These are phyloP conservation scores for Cosmia pyralina DNA, from an alignment of 2,888 invertebrate species.

Conservation along the genomic window DNA sequence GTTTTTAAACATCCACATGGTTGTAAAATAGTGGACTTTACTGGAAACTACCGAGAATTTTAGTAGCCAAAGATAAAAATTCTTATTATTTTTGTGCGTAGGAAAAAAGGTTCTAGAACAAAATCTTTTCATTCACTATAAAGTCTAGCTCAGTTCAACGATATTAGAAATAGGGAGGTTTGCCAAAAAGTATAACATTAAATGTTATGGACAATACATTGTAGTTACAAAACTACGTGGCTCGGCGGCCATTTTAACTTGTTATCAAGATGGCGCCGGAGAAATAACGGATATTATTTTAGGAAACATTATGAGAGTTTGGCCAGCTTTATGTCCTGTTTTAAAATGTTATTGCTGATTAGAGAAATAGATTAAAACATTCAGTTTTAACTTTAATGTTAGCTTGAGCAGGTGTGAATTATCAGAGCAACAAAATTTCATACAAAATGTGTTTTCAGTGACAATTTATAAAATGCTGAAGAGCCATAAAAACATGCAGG, in stretches of 20 bases:
- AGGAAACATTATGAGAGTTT: conserved; percentile 48
- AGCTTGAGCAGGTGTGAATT: not conserved
- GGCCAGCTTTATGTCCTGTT: conserved; percentile 34
- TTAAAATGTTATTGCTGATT: conserved; percentile 16
- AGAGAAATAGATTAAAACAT: not conserved
- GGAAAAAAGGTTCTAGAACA: conserved; percentile 18
- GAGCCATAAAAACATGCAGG: conserved; percentile 20
- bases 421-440: not conserved
- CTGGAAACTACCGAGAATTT: not conserved
- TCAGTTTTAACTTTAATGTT: not conserved
- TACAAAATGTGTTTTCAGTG: not conserved
- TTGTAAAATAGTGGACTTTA: not conserved
- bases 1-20: not conserved
- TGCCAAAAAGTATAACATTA: conserved; percentile 63
- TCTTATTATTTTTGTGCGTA: not conserved
- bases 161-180: conserved; percentile 46
- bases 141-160: conserved; percentile 25
- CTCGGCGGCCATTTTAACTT: conserved; percentile 44
- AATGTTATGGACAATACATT: conserved; percentile 65
- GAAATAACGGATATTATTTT: conserved; percentile 45
- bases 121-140: conserved; percentile 17
- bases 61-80: not conserved
- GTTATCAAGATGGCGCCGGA: conserved; percentile 55
- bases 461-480: not conserved
- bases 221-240: conserved; percentile 50